phyloP scores from a whole-genome alignment of 2,888 invertebrate species.

The Odontomyia ornata region DNA sequence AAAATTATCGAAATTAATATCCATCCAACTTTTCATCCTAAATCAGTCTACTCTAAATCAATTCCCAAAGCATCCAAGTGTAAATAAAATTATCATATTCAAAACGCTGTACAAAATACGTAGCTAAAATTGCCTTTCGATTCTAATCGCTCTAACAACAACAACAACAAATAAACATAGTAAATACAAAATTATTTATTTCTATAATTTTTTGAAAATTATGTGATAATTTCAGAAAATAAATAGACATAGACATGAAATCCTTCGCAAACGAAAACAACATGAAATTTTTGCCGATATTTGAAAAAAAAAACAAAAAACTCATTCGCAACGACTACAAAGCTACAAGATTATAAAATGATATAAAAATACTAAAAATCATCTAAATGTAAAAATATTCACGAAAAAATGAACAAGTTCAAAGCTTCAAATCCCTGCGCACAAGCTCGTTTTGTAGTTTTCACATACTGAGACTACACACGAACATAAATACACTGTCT shows the following conservation, averaged over 20 bases:
- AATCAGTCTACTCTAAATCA: too few species aligned
- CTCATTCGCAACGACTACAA: conserved; percentile 18
- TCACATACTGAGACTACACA: background rate
- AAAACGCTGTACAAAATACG: conserved; percentile 43
- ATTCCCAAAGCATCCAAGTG: background rate
- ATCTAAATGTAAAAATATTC: background rate
- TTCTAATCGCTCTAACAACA: background rate
- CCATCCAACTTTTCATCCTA: too few species aligned
- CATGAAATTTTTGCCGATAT: too few species aligned
- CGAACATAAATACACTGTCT: background rate
- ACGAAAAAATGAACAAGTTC: background rate
- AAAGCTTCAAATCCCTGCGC: conserved; percentile 10
- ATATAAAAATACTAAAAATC: background rate
- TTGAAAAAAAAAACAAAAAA: background rate
- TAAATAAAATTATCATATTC: conserved; percentile 24
- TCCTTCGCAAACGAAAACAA: background rate
- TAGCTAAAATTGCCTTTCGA: conserved; percentile 42
- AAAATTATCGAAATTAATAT: too few species aligned
- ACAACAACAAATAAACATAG: too few species aligned
- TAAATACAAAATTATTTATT: background rate
- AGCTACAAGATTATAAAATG: background rate
- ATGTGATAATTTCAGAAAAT: background rate
- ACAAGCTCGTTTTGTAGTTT: background rate
- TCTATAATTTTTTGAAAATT: background rate
- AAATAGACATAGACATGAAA: background rate